Evolutionary conservation across 1,140 invertebrate species (phyloP), one percentile per base, ranked within the genome.

Genomic region (Drosophila sturtevanti): DNA sequence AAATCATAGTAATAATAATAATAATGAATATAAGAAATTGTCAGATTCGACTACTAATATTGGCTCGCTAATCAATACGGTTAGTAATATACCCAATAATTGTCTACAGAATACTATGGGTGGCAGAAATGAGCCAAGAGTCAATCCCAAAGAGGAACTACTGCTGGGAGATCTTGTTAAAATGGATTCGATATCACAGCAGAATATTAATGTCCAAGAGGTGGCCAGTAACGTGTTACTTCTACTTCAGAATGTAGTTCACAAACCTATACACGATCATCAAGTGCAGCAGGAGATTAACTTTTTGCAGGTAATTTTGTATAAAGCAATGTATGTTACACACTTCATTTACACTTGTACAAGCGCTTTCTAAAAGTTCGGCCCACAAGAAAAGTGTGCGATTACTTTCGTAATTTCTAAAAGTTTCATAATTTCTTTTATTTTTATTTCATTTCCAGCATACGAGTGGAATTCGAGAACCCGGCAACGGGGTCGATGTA

Each of bases 141-240:
- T 7, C 12, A 21, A n/a, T 11, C 21, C 0, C 59, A 21, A 14
- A 0, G n/a, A n/a, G 0, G 5, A 10, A 4, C 18, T 27, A 21
- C 22, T 54, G 35, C 18, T 68, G 14, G 62, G 54, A 0, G 63
- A 82, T 3, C 34, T 67, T 5, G 16, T 72, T 16, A 59, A 65
- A 2, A 35, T 75, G 38, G 60, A 66, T 21, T 44, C 27, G 4
- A 52, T 4, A 1, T 58, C 52, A 11, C 34, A 10, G 14, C 16
- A 34, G 1, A 70, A 38, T 21, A 37, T 51, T 0, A 52, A 77
- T 22, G 37, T 66, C 1, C 37, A 38, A 2, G 59, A 65, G 12
- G 56, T 89, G n/a, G 81, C 81, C 18, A 72, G 51, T 0, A 90
- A 86, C 34, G 68, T 87, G 0, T 48, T 86, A 7, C 22, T 78